Conservation (phyloP, 2,888 invertebrate species). For the Eupithecia exiguata region DNA sequence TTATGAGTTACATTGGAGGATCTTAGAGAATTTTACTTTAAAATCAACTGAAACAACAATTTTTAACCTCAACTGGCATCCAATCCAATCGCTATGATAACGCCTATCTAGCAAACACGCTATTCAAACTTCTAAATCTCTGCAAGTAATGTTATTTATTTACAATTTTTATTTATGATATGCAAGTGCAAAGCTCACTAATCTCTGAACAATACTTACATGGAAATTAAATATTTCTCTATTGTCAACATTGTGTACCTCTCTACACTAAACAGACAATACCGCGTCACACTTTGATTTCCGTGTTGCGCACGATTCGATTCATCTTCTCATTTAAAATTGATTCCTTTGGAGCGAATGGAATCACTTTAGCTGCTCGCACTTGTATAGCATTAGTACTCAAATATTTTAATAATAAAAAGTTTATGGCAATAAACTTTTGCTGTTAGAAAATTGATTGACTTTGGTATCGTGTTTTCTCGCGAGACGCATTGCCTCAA, state of each 20-base stretch:
- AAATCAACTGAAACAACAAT: constrained; percentile 30
- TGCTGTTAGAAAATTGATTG: constrained; percentile 79
- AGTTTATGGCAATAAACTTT: constrained; percentile 75
- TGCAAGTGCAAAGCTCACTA: constrained; percentile 85
- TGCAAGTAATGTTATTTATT: constrained; percentile 66
- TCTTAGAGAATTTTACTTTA: constrained; percentile 19
- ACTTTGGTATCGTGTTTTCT: constrained; percentile 74
- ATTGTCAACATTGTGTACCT: constrained; percentile 65
- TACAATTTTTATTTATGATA: constrained; percentile 77
- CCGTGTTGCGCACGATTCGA: constrained; percentile 19
- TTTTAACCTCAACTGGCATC: constrained; percentile 33
- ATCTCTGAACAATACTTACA: constrained; percentile 60
- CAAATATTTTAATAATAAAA: constrained; percentile 71
- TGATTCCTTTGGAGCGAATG: constrained; percentile 66
- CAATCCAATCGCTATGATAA: constrained; percentile 36
- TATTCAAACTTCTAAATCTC: constrained; percentile 45
- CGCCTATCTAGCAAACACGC: constrained; percentile 45
- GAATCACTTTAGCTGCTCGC: constrained; percentile 79
- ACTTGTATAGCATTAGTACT: constrained; percentile 80
- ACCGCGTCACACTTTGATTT: constrained; percentile 48
- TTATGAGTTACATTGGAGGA: constrained; percentile 38
- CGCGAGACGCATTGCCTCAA: constrained; percentile 21
- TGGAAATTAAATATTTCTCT: constrained; percentile 57
- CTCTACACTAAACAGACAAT: constrained; percentile 62
- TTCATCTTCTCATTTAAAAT: constrained; percentile 39